Evolutionary conservation across 2,113 vertebrate genomes (phyloP).

Genomic region (Rhombomys opimus): DNA sequence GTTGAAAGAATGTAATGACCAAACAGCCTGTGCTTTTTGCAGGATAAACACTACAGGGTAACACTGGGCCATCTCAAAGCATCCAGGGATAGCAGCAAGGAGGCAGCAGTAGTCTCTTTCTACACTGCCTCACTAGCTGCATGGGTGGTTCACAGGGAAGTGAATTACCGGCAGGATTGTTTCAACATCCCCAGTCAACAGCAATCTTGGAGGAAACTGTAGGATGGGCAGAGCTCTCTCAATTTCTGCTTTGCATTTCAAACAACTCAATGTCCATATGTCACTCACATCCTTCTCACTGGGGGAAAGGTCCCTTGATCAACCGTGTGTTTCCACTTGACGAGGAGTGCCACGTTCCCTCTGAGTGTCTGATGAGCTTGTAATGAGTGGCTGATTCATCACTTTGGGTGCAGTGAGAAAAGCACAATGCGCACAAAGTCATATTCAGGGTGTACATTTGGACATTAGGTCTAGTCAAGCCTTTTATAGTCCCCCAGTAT

Average conservation of each 20-base stretch:
- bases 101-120: neutral
- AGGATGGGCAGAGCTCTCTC: neutral
- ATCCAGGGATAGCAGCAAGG: neutral
- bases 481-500: conserved; percentile 28
- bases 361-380: neutral
- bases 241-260: conserved; percentile 44
- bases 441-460: conserved; percentile 25
- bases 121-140: neutral
- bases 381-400: conserved; percentile 21
- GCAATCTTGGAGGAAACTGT: neutral
- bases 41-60: neutral
- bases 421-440: neutral
- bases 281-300: neutral
- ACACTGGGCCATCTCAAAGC: neutral
- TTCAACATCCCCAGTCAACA: neutral
- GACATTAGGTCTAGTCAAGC: conserved; percentile 13
- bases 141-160: neutral
- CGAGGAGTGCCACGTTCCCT: neutral
- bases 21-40: neutral
- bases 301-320: conserved; percentile 5
- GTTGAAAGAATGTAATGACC: neutral
- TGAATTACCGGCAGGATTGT: neutral
- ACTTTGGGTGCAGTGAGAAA: conserved; percentile 10
- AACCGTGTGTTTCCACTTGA: neutral
- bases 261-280: neutral